Evolutionary conservation across 2,888 invertebrate species (phyloP), one percentile per base, ranked within the genome.

Genomic region (Cistogaster globosa): DNA sequence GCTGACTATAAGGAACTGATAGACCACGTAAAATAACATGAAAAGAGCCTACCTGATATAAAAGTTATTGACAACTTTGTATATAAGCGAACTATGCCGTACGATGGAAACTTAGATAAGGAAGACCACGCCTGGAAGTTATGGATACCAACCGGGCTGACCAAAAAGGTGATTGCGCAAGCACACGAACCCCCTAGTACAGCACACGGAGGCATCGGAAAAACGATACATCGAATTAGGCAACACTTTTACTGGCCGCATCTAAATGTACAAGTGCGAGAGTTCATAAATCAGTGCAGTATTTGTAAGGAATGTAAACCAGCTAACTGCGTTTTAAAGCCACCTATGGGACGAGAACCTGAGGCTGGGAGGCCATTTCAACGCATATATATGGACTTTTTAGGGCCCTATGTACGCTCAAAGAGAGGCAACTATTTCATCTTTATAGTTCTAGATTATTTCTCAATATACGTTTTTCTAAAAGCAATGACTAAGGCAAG

Each of bases 91-190:
- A 55, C 55, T 0, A 9, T 14, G 14, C 7, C 4, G 4, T 55
- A 55, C 16, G 16, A 26, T 16, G 55, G 55, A 53, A 53, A 20
- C 53, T 11, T 53, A 4, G 53, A 53, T 0, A 53, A 20, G 20
- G 20, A 53, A 20, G 53, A 53, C 11, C 53, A 53, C 53, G 20
- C 53, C 20, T 53, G 53, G 53, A 53, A 53, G 12, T 53, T 53
- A 20, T 53, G 53, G 53, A 12, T 20, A 18, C 53, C 2, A 53
- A 11, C 26, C 12, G 16, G 53, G 1, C 22, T 53, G 1, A 53
- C 53, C 12, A 20, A 53, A 12, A 20, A 53, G 53, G 20, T 53
- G 16, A 53, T 53, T 11, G 20, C 20, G 12, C 12, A 53, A 12
- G 53, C 53, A 20, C 53, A 53, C 5, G 20, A 53, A 53, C 20